Base-by-base conservation (phyloP, 1,140 invertebrate genomes). In the Proctacanthus coquilletti region DNA sequence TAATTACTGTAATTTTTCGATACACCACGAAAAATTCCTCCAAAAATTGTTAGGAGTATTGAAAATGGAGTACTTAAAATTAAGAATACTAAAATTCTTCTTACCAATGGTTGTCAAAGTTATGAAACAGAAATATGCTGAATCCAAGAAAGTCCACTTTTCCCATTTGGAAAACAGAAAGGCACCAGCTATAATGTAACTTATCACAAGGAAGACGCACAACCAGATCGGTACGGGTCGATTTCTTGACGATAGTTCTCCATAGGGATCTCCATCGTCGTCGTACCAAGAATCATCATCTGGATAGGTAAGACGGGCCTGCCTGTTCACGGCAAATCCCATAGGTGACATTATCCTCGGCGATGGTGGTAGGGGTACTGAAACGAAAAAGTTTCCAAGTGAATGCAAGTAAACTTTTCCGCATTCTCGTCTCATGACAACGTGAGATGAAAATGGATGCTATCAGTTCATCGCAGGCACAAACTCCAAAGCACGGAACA, bases 61-160 rank as follows among this genome's bases (percentile, higher is more conserved):
- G n/a, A n/a, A n/a, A n/a, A n/a, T n/a, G n/a, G n/a, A n/a, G n/a
- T n/a, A n/a, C n/a, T n/a, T n/a, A n/a, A n/a, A n/a, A n/a, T n/a
- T n/a, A n/a, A n/a, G n/a, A n/a, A n/a, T n/a, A n/a, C n/a, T n/a
- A n/a, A n/a, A n/a, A n/a, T n/a, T n/a, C 3, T 1, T 21, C 55
- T 53, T 34, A 64, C 74, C 91, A 38, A 94, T 94, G 0, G 89
- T 95, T 1, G 89, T 92, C 23, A 95, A 66, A 0, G 89, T 95
- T 41, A 95, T 91, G 61, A 95, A 95, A 60, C 88, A 94, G 61
- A 94, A 95, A 58, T 95, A 95, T 1, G 86, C 85, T 0, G 87
- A 84, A 53, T 95, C 87, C 36, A 93, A 66, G 49, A 85, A 87
- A 0, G 69, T 69, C 91, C 91, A 95, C 23, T 75, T 66, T 62